Evolutionary conservation across 2,888 invertebrate species (phyloP).

Genomic region (Villa cingulata): DNA sequence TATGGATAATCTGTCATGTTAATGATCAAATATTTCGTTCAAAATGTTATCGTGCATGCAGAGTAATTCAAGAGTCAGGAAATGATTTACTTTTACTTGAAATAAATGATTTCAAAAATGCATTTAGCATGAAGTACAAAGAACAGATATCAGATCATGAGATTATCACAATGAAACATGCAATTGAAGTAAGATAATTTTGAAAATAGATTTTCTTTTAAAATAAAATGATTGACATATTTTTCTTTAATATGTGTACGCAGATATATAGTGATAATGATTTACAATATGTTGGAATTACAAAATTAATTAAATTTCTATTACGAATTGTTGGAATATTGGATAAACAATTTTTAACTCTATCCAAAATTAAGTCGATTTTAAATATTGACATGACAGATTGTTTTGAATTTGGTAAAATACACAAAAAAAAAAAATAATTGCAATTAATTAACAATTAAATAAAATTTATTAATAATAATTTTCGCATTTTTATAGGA

Average conservation of each 20-base stretch:
- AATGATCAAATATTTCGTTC: slow-evolving; percentile 29
- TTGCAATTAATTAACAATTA: not conserved
- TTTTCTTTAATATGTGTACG: not conserved
- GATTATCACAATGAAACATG: slow-evolving; percentile 32
- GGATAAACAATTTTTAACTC: slow-evolving; percentile 24
- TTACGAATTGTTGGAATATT: slow-evolving; percentile 26
- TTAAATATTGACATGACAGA: slow-evolving; percentile 24
- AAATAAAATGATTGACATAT: not conserved
- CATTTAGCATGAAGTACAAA: slow-evolving; percentile 25
- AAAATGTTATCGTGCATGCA: slow-evolving; percentile 29
- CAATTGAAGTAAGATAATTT: slow-evolving; percentile 24
- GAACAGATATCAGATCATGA: slow-evolving; percentile 22
- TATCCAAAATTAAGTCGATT: slow-evolving; percentile 28
- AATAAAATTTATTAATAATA: not conserved
- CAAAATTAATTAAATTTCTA: slow-evolving; percentile 28
- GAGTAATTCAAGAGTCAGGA: slow-evolving; percentile 18
- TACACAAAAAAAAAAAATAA: too few relatives aligned
- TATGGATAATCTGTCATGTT: slow-evolving; percentile 32
- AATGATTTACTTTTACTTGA: slow-evolving; percentile 19
- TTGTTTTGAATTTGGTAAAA: slow-evolving; percentile 30
- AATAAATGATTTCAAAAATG: slow-evolving; percentile 23
- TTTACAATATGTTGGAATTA: slow-evolving; percentile 22
- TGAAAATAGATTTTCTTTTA: not conserved
- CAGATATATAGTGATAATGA: slow-evolving; percentile 24
- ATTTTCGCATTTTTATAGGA: slow-evolving; percentile 16